phyloP scores from a whole-genome alignment of 2,797 vertebrate species.

The Gephyroberyx darwinii region DNA sequence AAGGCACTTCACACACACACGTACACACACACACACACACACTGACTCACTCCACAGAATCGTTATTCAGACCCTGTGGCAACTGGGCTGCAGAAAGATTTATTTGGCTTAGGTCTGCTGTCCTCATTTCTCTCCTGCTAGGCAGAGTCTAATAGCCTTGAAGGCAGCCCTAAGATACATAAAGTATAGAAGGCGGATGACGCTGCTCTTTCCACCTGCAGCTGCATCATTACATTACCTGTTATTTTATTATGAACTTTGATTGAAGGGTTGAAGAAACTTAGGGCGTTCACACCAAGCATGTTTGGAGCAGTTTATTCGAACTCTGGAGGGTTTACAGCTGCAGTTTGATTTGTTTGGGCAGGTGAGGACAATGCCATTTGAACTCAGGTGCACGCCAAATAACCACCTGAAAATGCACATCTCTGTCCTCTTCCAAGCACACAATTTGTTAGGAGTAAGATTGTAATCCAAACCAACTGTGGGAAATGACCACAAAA shows the following conservation, averaged over 20 bases:
- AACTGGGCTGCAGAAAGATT: background rate
- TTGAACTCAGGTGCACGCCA: too few species aligned
- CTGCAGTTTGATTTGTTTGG: too few species aligned
- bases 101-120: background rate
- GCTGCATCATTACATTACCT: background rate
- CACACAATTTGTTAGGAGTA: too few species aligned
- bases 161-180: background rate
- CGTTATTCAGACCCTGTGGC: background rate
- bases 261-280: background rate
- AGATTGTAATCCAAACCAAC: too few species aligned
- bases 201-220: background rate
- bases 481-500: too few species aligned
- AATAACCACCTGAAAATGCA: too few species aligned
- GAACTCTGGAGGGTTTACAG: too few species aligned
- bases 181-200: background rate
- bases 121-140: background rate
- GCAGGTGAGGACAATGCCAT: too few species aligned
- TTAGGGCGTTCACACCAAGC: background rate
- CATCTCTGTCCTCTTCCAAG: too few species aligned
- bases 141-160: background rate
- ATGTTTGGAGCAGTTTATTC: too few species aligned
- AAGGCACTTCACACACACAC: background rate
- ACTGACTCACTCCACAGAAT: background rate
- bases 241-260: too few species aligned
- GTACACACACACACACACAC: too few species aligned